These are phyloP conservation scores for Chaunax sp. DNA, from an alignment of 2,797 vertebrate genomes.

Conservation along the genomic window DNA sequence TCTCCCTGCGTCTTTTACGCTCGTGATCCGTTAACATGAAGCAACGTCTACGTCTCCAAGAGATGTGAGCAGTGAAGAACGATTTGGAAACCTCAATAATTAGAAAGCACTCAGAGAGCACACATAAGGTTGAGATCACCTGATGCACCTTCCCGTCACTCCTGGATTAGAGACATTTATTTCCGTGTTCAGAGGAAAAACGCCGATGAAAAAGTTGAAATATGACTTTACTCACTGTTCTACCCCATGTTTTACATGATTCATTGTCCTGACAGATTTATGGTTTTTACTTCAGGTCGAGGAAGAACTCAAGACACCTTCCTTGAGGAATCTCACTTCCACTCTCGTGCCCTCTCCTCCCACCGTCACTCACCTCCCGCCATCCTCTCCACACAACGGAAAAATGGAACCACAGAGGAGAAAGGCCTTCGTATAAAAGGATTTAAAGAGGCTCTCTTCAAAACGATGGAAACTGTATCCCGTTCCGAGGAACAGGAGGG, in stretches of 20 bases:
- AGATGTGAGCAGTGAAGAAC: too few species aligned
- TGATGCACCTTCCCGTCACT: too few species aligned
- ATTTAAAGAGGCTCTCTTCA: slow-evolving; percentile 12
- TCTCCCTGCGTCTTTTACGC: too few species aligned
- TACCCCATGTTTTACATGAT: too few species aligned
- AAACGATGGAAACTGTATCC: slow-evolving; percentile 8
- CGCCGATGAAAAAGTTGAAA: too few species aligned
- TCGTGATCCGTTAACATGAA: too few species aligned
- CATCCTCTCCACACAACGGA: slow-evolving; percentile 24
- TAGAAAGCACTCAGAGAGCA: too few species aligned
- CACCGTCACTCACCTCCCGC: not conserved
- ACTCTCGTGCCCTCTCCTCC: slow-evolving; percentile 10
- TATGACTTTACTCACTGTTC: not conserved
- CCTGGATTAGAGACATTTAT: too few species aligned
- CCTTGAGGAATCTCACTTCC: slow-evolving; percentile 38
- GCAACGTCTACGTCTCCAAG: too few species aligned
- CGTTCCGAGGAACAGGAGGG: not conserved
- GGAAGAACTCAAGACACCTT: slow-evolving; percentile 23
- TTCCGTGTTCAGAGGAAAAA: too few species aligned
- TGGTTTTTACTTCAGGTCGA: slow-evolving; percentile 31
- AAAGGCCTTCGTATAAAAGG: not conserved
- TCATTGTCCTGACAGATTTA: not conserved
- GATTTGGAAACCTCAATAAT: too few species aligned
- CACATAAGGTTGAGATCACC: too few species aligned
- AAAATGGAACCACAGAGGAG: not conserved